A percentile compares a stretch with the other conserved stretches of the same genome.
phyloP scores from a whole-genome alignment of 2,113 vertebrate species.

The Perccottus glenii region DNA sequence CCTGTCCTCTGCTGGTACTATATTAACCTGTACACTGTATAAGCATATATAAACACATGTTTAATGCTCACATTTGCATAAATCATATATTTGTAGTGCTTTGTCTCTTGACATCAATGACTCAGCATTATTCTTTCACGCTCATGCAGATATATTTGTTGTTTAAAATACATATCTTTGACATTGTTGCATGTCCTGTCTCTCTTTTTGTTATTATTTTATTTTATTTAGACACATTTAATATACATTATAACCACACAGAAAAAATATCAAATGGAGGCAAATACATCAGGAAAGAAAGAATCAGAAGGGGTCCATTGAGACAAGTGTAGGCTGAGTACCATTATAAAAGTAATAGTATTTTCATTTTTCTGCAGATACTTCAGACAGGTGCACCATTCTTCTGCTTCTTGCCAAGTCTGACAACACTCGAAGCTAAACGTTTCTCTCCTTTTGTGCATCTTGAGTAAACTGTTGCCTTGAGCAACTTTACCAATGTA shows the following conservation, averaged over 20 bases:
- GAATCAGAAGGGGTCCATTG: conserved; percentile 19
- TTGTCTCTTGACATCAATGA: too few relatives aligned
- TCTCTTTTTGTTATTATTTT: conserved; percentile 23
- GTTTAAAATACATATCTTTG: too few relatives aligned
- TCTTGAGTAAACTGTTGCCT: conserved; percentile 71
- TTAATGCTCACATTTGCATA: background rate
- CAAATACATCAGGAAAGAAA: conserved; percentile 34
- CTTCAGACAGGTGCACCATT: conserved; percentile 80
- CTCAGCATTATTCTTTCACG: too few relatives aligned
- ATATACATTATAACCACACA: conserved; percentile 19
- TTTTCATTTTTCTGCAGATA: conserved; percentile 83
- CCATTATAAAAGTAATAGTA: conserved; percentile 68
- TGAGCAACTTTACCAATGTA: conserved; percentile 61
- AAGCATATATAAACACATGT: conserved; percentile 13
- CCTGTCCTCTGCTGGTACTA: too few relatives aligned
- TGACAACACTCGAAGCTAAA: conserved; percentile 75
- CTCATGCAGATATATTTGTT: too few relatives aligned
- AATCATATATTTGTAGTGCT: background rate
- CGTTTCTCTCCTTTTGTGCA: conserved; percentile 65
- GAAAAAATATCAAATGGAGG: background rate
- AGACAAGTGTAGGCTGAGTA: conserved; percentile 17
- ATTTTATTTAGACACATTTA: conserved; percentile 32
- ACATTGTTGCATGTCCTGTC: conserved; percentile 9
- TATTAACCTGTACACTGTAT: background rate
- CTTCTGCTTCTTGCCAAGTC: conserved; percentile 78